Evolutionary conservation across 2,888 invertebrate genomes (phyloP).

Genomic region (Oxystoma pomonae): DNA sequence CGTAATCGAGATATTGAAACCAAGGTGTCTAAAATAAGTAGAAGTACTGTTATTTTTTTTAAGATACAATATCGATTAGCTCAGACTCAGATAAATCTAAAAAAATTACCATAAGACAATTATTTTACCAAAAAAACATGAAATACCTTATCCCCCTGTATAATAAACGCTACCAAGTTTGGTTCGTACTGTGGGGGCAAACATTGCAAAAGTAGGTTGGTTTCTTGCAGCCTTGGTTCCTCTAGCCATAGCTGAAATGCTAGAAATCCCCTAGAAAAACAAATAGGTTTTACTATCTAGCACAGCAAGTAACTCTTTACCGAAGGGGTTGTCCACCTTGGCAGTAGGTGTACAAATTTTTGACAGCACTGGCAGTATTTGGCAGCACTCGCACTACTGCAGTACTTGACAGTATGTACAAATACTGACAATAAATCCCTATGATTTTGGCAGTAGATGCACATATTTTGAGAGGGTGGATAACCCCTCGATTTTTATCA

Average conservation of each 20-base stretch:
- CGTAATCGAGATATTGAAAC: slow-evolving; percentile 63
- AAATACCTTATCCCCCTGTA: slow-evolving; percentile 47
- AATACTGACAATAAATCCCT: too few relatives aligned
- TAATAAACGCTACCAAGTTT: slow-evolving; percentile 57
- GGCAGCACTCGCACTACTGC: too few relatives aligned
- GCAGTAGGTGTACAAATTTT: too few relatives aligned
- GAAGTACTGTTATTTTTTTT: too few relatives aligned
- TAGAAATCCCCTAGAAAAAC: slow-evolving; percentile 33
- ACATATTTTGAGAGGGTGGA: too few relatives aligned
- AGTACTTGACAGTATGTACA: too few relatives aligned
- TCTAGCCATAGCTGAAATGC: slow-evolving; percentile 73
- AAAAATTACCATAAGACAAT: neutral
- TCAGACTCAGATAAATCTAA: too few relatives aligned
- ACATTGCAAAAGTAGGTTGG: slow-evolving; percentile 60
- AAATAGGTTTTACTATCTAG: neutral
- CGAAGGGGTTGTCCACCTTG: too few relatives aligned
- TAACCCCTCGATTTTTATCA: too few relatives aligned
- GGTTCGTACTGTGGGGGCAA: slow-evolving; percentile 72
- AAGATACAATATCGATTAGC: too few relatives aligned
- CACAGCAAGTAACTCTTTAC: slow-evolving; percentile 29
- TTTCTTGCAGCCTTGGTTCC: slow-evolving; percentile 69
- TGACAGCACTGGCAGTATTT: too few relatives aligned
- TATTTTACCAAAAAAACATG: neutral
- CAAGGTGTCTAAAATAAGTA: slow-evolving; percentile 58
- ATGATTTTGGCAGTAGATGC: too few relatives aligned